phyloP scores from a whole-genome alignment of 1,140 invertebrate genomes.

The Helicorthomorpha holstii region DNA sequence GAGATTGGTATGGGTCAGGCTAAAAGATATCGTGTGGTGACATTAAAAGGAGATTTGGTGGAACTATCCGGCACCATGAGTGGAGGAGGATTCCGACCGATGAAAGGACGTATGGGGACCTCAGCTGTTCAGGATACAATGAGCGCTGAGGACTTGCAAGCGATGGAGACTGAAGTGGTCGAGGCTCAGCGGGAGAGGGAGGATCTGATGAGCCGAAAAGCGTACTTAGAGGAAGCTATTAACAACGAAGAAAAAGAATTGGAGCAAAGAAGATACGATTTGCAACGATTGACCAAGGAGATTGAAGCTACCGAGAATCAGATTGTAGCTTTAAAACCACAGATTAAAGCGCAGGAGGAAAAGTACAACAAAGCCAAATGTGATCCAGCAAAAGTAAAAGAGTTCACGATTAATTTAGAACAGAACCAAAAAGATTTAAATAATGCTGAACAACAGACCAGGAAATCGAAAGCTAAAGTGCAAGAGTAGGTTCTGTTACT shows the following conservation, averaged over 20 bases:
- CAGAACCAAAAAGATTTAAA: slow-evolving; percentile 38
- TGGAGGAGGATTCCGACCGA: slow-evolving; percentile 57
- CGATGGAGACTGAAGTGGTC: slow-evolving; percentile 30
- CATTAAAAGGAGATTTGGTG: slow-evolving; percentile 75
- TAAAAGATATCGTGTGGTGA: slow-evolving; percentile 69
- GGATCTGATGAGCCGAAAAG: slow-evolving; percentile 17
- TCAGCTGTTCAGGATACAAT: slow-evolving; percentile 38
- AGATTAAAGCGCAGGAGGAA: slow-evolving; percentile 52
- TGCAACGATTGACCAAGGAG: too few relatives aligned
- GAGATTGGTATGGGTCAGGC: slow-evolving; percentile 63
- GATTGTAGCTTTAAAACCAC: slow-evolving; percentile 27
- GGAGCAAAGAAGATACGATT: too few relatives aligned
- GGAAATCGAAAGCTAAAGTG: slow-evolving; percentile 39
- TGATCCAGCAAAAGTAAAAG: slow-evolving; percentile 33
- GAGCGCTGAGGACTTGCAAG: slow-evolving; percentile 32
- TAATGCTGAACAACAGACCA: slow-evolving; percentile 38
- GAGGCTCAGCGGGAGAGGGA: slow-evolving; percentile 23
- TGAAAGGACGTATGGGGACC: slow-evolving; percentile 57
- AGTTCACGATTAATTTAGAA: slow-evolving; percentile 24
- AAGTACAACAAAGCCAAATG: slow-evolving; percentile 43
- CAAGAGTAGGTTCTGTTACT: slow-evolving; percentile 15
- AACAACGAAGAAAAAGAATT: too few relatives aligned
- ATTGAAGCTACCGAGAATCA: too few relatives aligned
- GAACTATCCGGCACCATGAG: slow-evolving; percentile 74
- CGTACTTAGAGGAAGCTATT: slow-evolving; percentile 35